These are phyloP conservation scores for Lobophora halterata DNA, from an alignment of 2,888 invertebrate genomes.

Conservation along the genomic window DNA sequence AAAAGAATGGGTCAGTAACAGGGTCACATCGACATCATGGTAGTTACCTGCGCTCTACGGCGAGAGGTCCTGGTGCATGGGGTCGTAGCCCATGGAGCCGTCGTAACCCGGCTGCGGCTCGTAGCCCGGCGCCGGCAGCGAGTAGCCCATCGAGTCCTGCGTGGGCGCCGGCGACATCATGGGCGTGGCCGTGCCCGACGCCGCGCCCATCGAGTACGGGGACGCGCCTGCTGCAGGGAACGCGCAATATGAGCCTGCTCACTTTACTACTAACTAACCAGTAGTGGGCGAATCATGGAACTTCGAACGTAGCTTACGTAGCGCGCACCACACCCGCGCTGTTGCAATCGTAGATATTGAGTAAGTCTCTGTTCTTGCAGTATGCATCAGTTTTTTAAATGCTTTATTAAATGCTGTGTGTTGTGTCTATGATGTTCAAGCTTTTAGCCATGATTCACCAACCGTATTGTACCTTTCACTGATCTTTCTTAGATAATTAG, in stretches of 20 bases:
- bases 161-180: slow-evolving; percentile 97
- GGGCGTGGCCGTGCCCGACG: slow-evolving; percentile 94
- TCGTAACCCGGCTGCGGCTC: slow-evolving; percentile 94
- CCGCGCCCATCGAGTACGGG: slow-evolving; percentile 93
- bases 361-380: no score
- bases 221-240: slow-evolving; percentile 85
- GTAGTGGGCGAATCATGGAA: background rate
- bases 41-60: slow-evolving; percentile 57
- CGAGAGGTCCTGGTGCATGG: slow-evolving; percentile 93
- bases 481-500: no score
- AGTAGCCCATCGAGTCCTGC: slow-evolving; percentile 96
- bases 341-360: no score
- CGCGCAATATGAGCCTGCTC: background rate
- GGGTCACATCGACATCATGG: no score
- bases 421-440: no score
- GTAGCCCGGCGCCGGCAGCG: slow-evolving; percentile 94
- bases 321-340: no score
- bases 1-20: no score
- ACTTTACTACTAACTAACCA: background rate
- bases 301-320: no score
- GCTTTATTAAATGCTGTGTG: no score
- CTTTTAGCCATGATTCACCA: no score
- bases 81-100: slow-evolving; percentile 94
- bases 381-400: no score
- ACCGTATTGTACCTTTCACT: no score